Base-by-base conservation (phyloP, 37 sponge, comb jelly and placozoan species). In the Oscarella lobularis region DNA sequence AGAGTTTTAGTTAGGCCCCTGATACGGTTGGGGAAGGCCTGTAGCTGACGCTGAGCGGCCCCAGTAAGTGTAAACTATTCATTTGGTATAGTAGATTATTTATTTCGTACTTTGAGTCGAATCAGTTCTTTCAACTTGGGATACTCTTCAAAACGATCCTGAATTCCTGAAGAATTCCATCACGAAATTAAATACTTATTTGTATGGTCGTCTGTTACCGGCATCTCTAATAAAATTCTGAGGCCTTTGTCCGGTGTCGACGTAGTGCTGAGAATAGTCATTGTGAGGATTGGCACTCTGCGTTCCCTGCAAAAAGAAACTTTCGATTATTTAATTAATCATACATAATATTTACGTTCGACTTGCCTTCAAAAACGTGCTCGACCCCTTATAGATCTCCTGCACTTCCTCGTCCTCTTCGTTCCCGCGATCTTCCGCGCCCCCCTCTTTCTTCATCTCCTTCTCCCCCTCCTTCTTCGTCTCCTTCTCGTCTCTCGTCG, bases 211-310 rank as follows among this genome's bases (percentile, higher is more conserved):
- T n/a, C n/a, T n/a, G n/a, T 40, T 38, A 85, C 95, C 89, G 3
- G 81, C 81, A 37, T 96, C 97, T 38, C 90, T 77, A 38, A 96
- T 96, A 75, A 91, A 96, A 81, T 96, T 96, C 81, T 96, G 97
- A 2, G 97, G 85, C 36, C 97, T 40, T 41, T 92, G 85, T 1
- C 90, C 85, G 32, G 92, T 96, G 67, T 96, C 97, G 27, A 96
- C 86, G 75, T 87, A 96, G 80, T 96, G 93, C 54, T 96, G 97
- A 0, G 85, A 83, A 76, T 96, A 96, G 78, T 96, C 97, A 37
- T 96, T 96, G 78, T 96, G 97, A 0, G 97, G 97, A 65, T 96
- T 96, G 20, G 60, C 60, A 48, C 60, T 48, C 60, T 48, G 60
- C 9, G 60, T 48, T 48, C 60, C 60, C 60, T 48, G 60, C 60